Percentiles rank a stretch among this genome's conserved stretches.
phyloP scores from a whole-genome alignment of 2,797 vertebrate species.

The Coilia nasus region DNA sequence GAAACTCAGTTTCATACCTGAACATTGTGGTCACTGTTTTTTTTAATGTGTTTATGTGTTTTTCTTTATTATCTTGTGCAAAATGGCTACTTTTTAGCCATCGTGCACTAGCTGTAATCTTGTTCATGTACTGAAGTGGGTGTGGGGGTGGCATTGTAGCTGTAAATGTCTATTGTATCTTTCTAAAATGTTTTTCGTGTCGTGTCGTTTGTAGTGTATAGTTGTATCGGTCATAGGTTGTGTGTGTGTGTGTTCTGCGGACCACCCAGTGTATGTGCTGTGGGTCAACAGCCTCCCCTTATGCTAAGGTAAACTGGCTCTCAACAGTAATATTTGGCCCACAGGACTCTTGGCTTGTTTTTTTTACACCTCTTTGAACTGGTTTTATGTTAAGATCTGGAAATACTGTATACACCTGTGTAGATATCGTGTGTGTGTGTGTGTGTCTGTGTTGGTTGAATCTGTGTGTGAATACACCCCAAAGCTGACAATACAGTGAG shows the following conservation, averaged over 20 bases:
- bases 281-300: background rate
- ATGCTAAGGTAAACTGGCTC: background rate
- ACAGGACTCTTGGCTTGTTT: background rate
- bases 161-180: too few species aligned
- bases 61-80: background rate
- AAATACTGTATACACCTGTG: background rate
- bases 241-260: too few species aligned
- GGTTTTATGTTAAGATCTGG: background rate
- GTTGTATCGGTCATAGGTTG: too few species aligned
- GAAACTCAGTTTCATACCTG: background rate
- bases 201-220: too few species aligned
- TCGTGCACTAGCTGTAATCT: background rate
- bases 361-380: background rate
- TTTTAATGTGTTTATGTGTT: background rate
- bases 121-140: background rate
- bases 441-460: too few species aligned
- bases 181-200: too few species aligned
- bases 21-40: background rate
- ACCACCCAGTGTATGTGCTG: background rate
- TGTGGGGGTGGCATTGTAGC: too few species aligned
- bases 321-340: background rate
- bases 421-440: too few species aligned
- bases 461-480: too few species aligned
- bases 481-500: too few species aligned
- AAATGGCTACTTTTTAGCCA: background rate